Conservation (phyloP, 1,140 invertebrate species). For the Coboldia fuscipes region DNA sequence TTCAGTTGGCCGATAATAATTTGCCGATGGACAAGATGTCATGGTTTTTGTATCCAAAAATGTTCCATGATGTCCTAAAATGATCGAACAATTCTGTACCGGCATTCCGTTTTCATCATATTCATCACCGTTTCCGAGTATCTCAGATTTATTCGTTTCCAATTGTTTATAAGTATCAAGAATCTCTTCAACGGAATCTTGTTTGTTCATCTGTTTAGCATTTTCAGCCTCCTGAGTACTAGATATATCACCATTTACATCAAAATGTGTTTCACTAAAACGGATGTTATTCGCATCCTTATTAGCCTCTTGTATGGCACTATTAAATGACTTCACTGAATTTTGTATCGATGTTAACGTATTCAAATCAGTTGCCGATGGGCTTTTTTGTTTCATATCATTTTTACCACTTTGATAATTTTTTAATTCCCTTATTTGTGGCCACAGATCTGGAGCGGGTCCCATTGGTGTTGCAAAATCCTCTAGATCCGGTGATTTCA, state of each 20-base stretch:
- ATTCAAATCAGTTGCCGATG: conserved; percentile 17
- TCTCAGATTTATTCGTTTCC: conserved; percentile 3
- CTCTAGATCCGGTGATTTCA: conserved; percentile 45
- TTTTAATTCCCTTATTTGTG: conserved; percentile 14
- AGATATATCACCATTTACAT: conserved; percentile 4
- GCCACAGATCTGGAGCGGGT: conserved; percentile 34
- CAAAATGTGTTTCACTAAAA: conserved; percentile 6
- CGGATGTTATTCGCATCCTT: background rate
- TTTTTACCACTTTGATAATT: conserved; percentile 3
- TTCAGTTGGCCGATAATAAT: conserved; percentile 61
- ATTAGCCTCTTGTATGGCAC: conserved; percentile 2
- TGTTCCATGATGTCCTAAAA: conserved; percentile 9
- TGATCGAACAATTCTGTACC: conserved; percentile 4
- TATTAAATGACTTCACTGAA: conserved; percentile 17
- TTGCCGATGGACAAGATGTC: conserved; percentile 54
- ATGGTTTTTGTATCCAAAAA: conserved; percentile 51
- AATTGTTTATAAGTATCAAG: background rate
- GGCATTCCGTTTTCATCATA: conserved; percentile 4
- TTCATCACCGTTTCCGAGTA: conserved; percentile 1
- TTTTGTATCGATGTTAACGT: conserved; percentile 16
- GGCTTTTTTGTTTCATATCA: conserved; percentile 12
- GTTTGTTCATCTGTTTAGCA: background rate
- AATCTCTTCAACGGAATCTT: conserved; percentile 7
- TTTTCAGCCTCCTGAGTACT: background rate
- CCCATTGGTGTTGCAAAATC: conserved; percentile 47